Evolutionary conservation across 2,113 vertebrate genomes (phyloP), one percentile per base, ranked within the genome.

Genomic region (Scopus umbretta): DNA sequence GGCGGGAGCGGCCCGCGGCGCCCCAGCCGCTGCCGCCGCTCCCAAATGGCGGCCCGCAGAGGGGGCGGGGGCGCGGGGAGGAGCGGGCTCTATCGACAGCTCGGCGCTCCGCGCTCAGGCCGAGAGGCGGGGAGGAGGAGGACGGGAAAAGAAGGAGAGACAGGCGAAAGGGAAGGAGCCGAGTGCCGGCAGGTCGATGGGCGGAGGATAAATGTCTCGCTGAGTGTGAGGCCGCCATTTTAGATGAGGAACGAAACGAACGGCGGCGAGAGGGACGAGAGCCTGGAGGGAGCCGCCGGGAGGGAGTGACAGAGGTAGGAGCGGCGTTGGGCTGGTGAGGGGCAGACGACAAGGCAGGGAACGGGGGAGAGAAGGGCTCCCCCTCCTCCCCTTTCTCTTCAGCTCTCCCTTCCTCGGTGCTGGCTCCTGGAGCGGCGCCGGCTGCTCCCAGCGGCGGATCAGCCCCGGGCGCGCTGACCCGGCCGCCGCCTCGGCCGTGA

Each of bases 131-230:
- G 52, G 56, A 68, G 63, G 19, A 38, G 55, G 56, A 27, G 49
- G 65, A 53, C 26, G 80, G 45, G 74, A 65, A 52, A 23, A 63
- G 86, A 63, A 55, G 47, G 59, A 25, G 82, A 62, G 53, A 7
- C 27, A 58, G 56, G 59, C 53, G 84, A 50, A 15, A 81, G 92
- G 88, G 72, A 87, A 59, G 78, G 73, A 81, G 73, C 67, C 42
- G 93, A 96, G 88, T 16, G 27, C 82, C 74, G 93, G 66, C 15
- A 18, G 71, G 30, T 83, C 71, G 96, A 93, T 95, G 47, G 75
- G 52, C 62, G 66, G 65, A 81, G 88, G 85, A 96, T 94, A 97
- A 97, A 97, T 95, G 96, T 95, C 89, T 96, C 47, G 91, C 91
- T 88, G 70, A 53, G 90, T 61, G 82, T 62, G 74, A 26, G 62